phyloP scores from a whole-genome alignment of 2,888 invertebrate genomes.

The Macaria notata region DNA sequence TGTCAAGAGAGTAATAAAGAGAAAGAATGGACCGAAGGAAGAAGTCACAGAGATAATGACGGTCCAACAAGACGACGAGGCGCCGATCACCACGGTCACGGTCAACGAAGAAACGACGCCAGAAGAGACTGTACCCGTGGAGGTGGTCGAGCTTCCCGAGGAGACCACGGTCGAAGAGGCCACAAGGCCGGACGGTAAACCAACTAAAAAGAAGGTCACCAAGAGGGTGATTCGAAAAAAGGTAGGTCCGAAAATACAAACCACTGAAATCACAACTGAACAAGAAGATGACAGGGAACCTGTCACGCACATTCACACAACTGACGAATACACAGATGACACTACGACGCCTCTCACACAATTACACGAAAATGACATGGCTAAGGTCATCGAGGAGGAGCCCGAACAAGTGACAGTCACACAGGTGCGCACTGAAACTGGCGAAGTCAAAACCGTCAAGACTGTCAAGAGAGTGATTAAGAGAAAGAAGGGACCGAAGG shows the following conservation, averaged over 20 bases:
- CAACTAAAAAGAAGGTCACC: conserved; percentile 35
- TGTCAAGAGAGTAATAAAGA: conserved; percentile 22
- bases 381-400: conserved; percentile 26
- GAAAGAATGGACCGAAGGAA: conserved; percentile 38
- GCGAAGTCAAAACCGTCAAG: conserved; percentile 46
- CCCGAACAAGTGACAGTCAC: conserved; percentile 45
- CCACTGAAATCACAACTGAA: conserved; percentile 54
- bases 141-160: conserved; percentile 52
- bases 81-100: conserved; percentile 22
- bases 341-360: conserved; percentile 28
- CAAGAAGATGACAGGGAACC: conserved; percentile 49
- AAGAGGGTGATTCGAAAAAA: conserved; percentile 43
- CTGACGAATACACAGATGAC: conserved; percentile 36
- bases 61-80: conserved; percentile 43
- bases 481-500: conserved; percentile 41
- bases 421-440: conserved; percentile 23
- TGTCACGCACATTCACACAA: conserved; percentile 49
- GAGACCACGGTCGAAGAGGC: conserved; percentile 44
- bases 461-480: conserved; percentile 43
- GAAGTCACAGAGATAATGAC: conserved; percentile 48
- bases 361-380: conserved; percentile 17
- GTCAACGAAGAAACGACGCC: conserved; percentile 12
- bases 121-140: conserved; percentile 33
- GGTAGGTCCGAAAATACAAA: conserved; percentile 39
- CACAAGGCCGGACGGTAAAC: conserved; percentile 43